Percentiles rank a stretch among this genome's conserved stretches.
Conservation (phyloP, 2,888 invertebrate genomes). For the Drosophila kuntzei region DNA sequence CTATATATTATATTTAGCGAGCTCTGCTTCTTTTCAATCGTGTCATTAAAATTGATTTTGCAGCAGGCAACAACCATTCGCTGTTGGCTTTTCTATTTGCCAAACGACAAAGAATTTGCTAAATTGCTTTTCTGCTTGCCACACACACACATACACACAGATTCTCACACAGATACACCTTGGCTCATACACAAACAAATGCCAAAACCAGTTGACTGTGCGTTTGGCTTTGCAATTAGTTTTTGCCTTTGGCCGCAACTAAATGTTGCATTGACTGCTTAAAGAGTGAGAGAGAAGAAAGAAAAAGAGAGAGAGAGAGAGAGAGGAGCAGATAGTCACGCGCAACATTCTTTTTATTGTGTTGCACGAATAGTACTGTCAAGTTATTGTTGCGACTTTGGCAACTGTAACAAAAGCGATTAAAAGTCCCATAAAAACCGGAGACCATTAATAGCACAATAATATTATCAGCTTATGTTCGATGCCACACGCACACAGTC, state of each 20-base stretch:
- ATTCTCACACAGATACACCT: conserved; percentile 20
- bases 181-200: conserved; percentile 21
- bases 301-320: background rate
- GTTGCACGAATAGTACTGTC: conserved; percentile 56
- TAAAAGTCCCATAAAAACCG: conserved; percentile 82
- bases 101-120: conserved; percentile 78
- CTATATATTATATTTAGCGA: conserved; percentile 41
- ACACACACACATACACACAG: conserved; percentile 37
- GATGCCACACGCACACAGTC: conserved; percentile 64
- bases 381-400: conserved; percentile 76
- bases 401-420: conserved; percentile 81
- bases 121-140: conserved; percentile 77
- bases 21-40: conserved; percentile 50
- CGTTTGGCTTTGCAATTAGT: conserved; percentile 80
- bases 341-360: conserved; percentile 67
- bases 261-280: conserved; percentile 71
- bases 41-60: conserved; percentile 80
- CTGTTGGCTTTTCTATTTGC: conserved; percentile 73
- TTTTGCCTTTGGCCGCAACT: conserved; percentile 67
- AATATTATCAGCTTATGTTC: conserved; percentile 81
- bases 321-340: conserved; percentile 31
- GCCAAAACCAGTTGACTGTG: conserved; percentile 54
- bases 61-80: conserved; percentile 42
- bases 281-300: conserved; percentile 8
- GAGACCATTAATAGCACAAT: conserved; percentile 80